Conservation (phyloP, 2,888 invertebrate genomes). For the Rhimphoctona megacephalus region DNA sequence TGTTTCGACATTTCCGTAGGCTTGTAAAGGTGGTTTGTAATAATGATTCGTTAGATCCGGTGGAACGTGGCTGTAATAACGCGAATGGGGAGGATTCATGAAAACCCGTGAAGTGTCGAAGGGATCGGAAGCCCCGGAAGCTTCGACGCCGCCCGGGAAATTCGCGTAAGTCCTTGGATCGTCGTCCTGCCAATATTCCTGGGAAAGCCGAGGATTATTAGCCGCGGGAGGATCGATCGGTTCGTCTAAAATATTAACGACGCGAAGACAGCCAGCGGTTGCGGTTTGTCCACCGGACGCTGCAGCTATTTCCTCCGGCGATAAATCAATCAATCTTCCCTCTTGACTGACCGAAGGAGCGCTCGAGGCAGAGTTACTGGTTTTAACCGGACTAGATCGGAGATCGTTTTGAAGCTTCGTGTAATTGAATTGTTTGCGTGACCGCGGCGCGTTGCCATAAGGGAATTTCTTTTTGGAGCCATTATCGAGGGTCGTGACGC, state of each 20-base stretch:
- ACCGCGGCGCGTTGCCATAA: slow-evolving; percentile 79
- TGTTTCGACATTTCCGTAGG: slow-evolving; percentile 79
- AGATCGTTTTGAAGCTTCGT: slow-evolving; percentile 92
- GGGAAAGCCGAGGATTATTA: slow-evolving; percentile 36
- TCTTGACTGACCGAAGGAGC: slow-evolving; percentile 84
- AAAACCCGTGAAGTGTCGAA: slow-evolving; percentile 88
- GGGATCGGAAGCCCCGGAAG: slow-evolving; percentile 86
- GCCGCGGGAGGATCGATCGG: slow-evolving; percentile 78
- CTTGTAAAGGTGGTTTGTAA: slow-evolving; percentile 73
- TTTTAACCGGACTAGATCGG: slow-evolving; percentile 81
- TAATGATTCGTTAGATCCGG: slow-evolving; percentile 78
- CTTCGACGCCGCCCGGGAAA: slow-evolving; percentile 76
- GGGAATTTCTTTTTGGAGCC: slow-evolving; percentile 85
- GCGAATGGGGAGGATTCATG: slow-evolving; percentile 79
- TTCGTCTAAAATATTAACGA: slow-evolving; percentile 83
- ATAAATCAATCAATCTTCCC: slow-evolving; percentile 91
- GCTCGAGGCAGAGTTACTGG: slow-evolving; percentile 78
- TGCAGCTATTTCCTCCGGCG: slow-evolving; percentile 86
- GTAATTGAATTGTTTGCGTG: slow-evolving; percentile 92
- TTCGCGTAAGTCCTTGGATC: slow-evolving; percentile 81
- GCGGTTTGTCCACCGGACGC: slow-evolving; percentile 68
- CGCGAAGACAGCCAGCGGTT: slow-evolving; percentile 76
- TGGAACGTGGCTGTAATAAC: slow-evolving; percentile 85
- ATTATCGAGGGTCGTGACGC: slow-evolving; percentile 83
- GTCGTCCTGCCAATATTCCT: slow-evolving; percentile 77